These are phyloP conservation scores for Tupaia chinensis DNA, from an alignment of 2,113 vertebrate genomes.

Conservation along the genomic window DNA sequence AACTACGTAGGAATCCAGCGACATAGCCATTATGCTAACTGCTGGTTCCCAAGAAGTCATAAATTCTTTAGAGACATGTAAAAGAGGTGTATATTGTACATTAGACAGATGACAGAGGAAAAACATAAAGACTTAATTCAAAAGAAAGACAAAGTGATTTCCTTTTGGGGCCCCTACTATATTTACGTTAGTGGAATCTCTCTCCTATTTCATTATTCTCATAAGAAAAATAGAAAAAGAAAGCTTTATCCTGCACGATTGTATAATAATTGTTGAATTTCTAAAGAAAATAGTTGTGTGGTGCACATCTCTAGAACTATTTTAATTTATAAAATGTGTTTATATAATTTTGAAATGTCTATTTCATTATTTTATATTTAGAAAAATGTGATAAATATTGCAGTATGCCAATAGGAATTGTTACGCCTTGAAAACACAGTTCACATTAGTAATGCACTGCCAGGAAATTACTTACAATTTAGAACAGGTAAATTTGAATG, in stretches of 20 bases:
- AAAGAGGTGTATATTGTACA: too few relatives aligned
- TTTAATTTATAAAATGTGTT: background rate
- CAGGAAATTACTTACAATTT: background rate
- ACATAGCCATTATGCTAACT: too few relatives aligned
- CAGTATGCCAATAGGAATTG: background rate
- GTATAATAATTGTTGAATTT: background rate
- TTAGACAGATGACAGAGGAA: too few relatives aligned
- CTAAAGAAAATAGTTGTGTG: background rate
- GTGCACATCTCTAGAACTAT: background rate
- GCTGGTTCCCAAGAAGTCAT: too few relatives aligned
- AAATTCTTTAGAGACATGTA: too few relatives aligned
- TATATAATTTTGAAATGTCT: background rate
- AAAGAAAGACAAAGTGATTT: too few relatives aligned
- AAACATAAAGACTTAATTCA: too few relatives aligned
- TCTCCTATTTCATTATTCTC: too few relatives aligned
- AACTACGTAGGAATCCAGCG: too few relatives aligned
- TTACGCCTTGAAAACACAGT: background rate
- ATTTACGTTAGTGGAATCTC: too few relatives aligned
- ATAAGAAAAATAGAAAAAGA: background rate
- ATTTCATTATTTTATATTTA: background rate
- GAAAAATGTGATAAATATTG: background rate
- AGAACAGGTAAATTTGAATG: background rate
- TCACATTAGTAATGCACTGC: background rate
- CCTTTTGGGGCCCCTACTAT: too few relatives aligned
- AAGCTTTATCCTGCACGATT: background rate